Evolutionary conservation across 2,888 invertebrate genomes (phyloP).

Genomic region (Aricia artaxerxes): DNA sequence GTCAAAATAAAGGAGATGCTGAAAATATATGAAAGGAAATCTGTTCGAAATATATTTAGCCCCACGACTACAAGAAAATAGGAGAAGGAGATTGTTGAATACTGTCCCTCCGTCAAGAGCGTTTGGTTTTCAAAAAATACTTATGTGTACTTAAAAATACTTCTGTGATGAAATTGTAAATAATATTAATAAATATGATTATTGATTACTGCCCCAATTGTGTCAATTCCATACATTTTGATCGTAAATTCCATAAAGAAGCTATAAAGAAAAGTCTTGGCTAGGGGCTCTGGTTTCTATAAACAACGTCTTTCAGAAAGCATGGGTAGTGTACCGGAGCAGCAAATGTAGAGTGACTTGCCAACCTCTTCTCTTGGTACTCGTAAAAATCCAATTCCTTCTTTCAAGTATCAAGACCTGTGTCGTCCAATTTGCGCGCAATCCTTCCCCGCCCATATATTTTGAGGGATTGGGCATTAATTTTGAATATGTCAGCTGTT

Average conservation of each 20-base stretch:
- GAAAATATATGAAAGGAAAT: neutral
- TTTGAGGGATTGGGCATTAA: conserved; percentile 22
- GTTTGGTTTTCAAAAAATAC: neutral
- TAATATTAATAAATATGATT: no score
- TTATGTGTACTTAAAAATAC: neutral
- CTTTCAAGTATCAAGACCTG: conserved; percentile 4
- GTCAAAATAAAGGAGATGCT: neutral
- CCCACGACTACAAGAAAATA: neutral
- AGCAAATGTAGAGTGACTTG: no score
- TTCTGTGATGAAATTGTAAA: neutral
- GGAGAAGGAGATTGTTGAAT: neutral
- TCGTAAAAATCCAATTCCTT: neutral
- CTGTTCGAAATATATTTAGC: neutral
- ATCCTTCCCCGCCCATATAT: neutral
- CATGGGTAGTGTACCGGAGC: no score
- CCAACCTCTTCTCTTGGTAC: neutral
- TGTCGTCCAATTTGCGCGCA: neutral
- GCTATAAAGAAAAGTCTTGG: no score
- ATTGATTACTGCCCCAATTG: no score
- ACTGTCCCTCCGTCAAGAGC: neutral
- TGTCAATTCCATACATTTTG: no score
- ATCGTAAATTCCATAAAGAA: no score
- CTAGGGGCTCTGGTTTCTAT: no score
- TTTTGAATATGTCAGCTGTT: conserved; percentile 23
- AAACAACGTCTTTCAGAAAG: no score